These are phyloP conservation scores for Amphipyra berbera DNA, from an alignment of 2,888 invertebrate genomes.

Conservation along the genomic window DNA sequence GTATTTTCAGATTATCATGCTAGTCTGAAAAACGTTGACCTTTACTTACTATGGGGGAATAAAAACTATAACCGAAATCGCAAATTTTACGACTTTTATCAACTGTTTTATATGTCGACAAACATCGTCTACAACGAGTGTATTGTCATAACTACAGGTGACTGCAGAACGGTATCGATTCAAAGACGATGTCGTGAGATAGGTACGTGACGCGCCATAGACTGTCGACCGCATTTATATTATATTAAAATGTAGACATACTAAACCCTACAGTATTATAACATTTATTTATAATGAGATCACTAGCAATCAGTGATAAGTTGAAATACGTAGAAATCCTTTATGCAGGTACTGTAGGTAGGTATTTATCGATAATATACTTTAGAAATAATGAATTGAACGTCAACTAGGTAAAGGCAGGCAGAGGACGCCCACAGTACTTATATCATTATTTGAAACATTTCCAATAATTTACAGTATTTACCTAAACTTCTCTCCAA, in stretches of 20 bases:
- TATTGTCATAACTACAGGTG: constrained; percentile 14
- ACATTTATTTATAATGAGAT: constrained; percentile 17
- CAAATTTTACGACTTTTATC: constrained; percentile 25
- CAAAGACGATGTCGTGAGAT: background rate
- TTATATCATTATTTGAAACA: constrained; percentile 60
- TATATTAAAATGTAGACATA: constrained; percentile 1
- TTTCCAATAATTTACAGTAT: constrained; percentile 65
- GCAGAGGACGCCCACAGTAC: constrained; percentile 47
- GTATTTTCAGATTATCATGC: background rate
- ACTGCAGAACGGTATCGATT: constrained; percentile 37
- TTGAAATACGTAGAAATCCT: background rate
- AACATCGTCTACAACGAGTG: constrained; percentile 2
- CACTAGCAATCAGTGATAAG: background rate
- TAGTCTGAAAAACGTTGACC: constrained; percentile 14
- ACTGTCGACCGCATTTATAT: constrained; percentile 3
- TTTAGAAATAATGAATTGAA: constrained; percentile 29
- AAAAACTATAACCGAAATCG: constrained; percentile 4
- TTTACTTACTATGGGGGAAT: constrained; percentile 1
- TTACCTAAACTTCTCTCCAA: constrained; percentile 55
- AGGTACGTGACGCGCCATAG: constrained; percentile 2
- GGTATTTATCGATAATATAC: background rate
- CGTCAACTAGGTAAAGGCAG: constrained; percentile 39
- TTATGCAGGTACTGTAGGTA: background rate
- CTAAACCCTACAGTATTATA: background rate
- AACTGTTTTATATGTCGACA: constrained; percentile 15